Evolutionary conservation across 2,797 vertebrate species (phyloP).

Genomic region (Anguilla megastoma): DNA sequence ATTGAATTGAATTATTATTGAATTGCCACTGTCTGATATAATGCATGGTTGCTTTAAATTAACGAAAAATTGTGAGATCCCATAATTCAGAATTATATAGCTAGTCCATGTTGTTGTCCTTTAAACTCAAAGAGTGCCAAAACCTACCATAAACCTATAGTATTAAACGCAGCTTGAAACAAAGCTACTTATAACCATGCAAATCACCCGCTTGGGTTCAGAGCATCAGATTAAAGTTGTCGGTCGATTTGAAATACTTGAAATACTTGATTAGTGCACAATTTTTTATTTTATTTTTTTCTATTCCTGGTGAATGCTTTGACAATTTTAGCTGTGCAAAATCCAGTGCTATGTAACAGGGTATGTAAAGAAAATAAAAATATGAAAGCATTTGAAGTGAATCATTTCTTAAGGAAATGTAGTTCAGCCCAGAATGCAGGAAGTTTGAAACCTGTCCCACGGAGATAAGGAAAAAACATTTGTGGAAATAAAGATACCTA

Average conservation of each 20-base stretch:
- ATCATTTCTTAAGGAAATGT: neutral
- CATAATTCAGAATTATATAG: neutral
- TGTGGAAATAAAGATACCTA: slow-evolving; percentile 17
- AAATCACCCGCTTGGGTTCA: no score
- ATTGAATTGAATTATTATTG: no score
- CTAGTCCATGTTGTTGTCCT: neutral
- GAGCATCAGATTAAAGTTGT: no score
- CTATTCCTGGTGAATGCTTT: no score
- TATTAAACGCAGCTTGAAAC: neutral
- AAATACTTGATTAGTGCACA: no score
- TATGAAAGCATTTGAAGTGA: neutral
- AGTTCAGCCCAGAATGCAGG: neutral
- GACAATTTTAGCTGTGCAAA: neutral
- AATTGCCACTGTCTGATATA: neutral
- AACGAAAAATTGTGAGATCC: neutral
- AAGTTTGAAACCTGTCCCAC: neutral
- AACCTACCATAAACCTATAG: neutral
- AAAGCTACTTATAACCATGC: neutral
- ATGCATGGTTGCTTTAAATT: neutral
- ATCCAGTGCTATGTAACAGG: neutral
- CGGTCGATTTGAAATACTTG: no score
- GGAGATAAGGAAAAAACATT: slow-evolving; percentile 9
- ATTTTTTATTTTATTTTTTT: no score
- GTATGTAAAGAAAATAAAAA: neutral
- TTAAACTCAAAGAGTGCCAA: neutral